These are phyloP conservation scores for Xenopus laevis DNA, from an alignment of 2,113 vertebrate genomes.

Conservation along the genomic window DNA sequence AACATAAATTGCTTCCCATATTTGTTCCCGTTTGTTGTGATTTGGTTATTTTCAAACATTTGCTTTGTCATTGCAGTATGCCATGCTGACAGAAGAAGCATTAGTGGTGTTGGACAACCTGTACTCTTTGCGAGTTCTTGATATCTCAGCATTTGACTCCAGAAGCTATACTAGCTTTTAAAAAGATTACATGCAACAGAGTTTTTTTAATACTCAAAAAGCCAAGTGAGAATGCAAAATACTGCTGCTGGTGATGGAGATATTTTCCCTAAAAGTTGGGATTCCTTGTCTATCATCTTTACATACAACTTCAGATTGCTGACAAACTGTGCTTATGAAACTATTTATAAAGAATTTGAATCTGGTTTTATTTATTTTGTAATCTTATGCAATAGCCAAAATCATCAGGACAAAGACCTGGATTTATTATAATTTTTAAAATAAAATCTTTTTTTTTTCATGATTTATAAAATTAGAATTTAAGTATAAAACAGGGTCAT, in stretches of 20 bases:
- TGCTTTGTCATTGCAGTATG: neutral
- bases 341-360: neutral
- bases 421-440: neutral
- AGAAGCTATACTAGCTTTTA: constrained; percentile 23
- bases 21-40: no score
- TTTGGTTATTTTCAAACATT: no score
- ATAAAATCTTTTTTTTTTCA: neutral
- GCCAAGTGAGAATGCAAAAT: constrained; percentile 17
- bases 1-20: no score
- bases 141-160: neutral
- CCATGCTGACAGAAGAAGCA: constrained; percentile 7
- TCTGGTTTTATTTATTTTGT: neutral
- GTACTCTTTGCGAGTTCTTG: neutral
- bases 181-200: constrained; percentile 33
- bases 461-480: neutral
- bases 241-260: constrained; percentile 18
- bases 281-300: neutral
- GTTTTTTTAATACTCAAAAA: constrained; percentile 23
- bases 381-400: neutral
- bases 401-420: neutral
- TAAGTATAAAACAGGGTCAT: neutral
- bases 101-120: constrained; percentile 2
- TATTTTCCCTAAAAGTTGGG: no score
- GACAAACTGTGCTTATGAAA: neutral
- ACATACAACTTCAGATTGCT: neutral